Evolutionary conservation across 2,113 vertebrate genomes (phyloP).

Genomic region (Toxotes chatareus): DNA sequence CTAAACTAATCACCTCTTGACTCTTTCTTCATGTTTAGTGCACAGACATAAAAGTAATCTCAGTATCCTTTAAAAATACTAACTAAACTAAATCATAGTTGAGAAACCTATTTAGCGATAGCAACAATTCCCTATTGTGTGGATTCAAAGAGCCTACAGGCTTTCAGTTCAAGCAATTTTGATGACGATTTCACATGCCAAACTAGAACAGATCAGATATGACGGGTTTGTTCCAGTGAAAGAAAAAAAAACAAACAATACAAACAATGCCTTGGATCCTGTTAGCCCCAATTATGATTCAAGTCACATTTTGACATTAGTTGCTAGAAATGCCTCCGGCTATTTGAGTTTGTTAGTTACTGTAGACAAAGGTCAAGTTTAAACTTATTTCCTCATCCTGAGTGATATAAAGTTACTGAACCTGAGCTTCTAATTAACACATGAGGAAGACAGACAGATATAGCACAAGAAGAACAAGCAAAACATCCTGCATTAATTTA

Average conservation of each 20-base stretch:
- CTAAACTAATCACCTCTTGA: no score
- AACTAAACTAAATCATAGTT: neutral
- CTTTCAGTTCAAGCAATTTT: neutral
- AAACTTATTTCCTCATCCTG: conserved; percentile 27
- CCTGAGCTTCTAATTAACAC: conserved; percentile 7
- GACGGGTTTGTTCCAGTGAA: neutral
- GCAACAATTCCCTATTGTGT: neutral
- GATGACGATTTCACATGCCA: neutral
- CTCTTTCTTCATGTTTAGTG: neutral
- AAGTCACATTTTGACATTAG: conserved; percentile 46
- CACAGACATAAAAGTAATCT: neutral
- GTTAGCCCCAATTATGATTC: conserved; percentile 35
- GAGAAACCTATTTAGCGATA: neutral
- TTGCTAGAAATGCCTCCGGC: conserved; percentile 5
- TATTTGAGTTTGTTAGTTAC: conserved; percentile 21
- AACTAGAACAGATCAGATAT: conserved; percentile 1
- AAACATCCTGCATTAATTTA: neutral
- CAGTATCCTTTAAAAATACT: neutral
- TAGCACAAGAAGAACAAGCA: no score
- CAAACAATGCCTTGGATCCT: neutral
- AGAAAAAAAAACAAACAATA: neutral
- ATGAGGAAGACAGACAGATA: neutral
- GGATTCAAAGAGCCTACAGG: neutral
- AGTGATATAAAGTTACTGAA: conserved; percentile 18
- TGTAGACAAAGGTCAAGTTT: conserved; percentile 37